phyloP scores from a whole-genome alignment of 1,140 invertebrate genomes.

The Meloidogyne chitwoodi region DNA sequence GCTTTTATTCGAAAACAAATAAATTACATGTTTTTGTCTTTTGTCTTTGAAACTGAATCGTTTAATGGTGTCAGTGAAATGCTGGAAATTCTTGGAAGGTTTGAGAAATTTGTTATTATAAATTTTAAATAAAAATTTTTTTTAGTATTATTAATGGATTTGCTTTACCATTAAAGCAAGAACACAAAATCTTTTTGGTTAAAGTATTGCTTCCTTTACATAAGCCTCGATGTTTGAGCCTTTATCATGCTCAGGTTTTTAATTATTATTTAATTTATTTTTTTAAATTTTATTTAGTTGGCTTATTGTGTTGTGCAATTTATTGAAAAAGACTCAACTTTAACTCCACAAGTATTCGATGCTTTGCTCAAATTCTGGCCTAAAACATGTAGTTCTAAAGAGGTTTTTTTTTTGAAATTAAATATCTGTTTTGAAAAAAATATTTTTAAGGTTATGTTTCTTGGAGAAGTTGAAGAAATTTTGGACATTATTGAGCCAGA shows the following conservation, averaged over 20 bases:
- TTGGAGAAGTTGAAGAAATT: constrained; percentile 66
- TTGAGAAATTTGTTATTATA: background rate
- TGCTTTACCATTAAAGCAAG: constrained; percentile 72
- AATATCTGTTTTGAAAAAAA: background rate
- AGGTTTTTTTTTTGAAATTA: constrained; percentile 49
- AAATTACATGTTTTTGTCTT: constrained; percentile 64
- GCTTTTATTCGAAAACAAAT: constrained; percentile 60
- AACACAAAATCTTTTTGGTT: constrained; percentile 85
- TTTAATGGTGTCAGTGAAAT: constrained; percentile 97
- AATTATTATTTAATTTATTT: background rate
- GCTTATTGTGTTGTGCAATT: constrained; percentile 66
- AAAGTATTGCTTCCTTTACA: constrained; percentile 84
- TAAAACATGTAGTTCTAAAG: constrained; percentile 65
- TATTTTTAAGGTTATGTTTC: constrained; percentile 62
- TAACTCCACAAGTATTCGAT: constrained; percentile 61
- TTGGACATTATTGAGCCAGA: constrained; percentile 66
- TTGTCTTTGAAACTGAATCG: constrained; percentile 98
- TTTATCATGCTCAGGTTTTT: constrained; percentile 59
- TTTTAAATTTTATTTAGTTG: constrained; percentile 36
- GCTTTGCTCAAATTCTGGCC: constrained; percentile 66
- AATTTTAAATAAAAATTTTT: background rate
- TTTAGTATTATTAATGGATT: constrained; percentile 61
- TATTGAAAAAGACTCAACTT: constrained; percentile 63
- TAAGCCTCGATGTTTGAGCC: constrained; percentile 54
- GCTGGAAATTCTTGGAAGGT: constrained; percentile 85